Conservation (phyloP, 2,113 vertebrate species). For the Platysternon megacephalum region DNA sequence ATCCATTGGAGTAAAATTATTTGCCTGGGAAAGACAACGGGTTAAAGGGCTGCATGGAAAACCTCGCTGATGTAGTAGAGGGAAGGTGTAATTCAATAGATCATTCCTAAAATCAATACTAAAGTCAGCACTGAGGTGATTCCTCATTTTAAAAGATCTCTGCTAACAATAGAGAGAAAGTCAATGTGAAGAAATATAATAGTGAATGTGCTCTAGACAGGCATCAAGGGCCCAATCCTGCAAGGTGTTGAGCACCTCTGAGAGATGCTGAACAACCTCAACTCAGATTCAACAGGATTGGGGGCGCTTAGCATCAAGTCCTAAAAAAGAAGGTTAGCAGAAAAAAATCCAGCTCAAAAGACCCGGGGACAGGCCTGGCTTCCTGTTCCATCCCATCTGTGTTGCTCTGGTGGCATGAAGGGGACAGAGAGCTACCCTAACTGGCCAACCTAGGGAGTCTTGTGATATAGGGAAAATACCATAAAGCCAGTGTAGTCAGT, state of each 20-base stretch:
- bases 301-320: neutral
- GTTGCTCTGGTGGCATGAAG: accelerated
- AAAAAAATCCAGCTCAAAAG: neutral
- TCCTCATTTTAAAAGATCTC: neutral
- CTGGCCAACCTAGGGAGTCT: neutral
- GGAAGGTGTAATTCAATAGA: neutral
- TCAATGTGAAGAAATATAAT: neutral
- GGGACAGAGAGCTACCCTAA: neutral
- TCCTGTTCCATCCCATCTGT: neutral
- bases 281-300: neutral
- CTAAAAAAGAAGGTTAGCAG: neutral
- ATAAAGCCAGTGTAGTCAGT: neutral
- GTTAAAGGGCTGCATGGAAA: neutral
- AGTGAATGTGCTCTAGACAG: neutral
- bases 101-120: neutral
- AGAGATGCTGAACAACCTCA: neutral
- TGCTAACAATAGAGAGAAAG: neutral
- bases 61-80: neutral
- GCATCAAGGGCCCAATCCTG: neutral
- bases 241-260: neutral
- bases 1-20: neutral
- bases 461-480: neutral
- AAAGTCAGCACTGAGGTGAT: neutral
- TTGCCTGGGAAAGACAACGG: neutral
- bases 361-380: neutral